Percentiles rank a stretch among this genome's conserved stretches.
phyloP scores from a whole-genome alignment of 2,888 invertebrate genomes.

The Tanytarsus gracilentus region DNA sequence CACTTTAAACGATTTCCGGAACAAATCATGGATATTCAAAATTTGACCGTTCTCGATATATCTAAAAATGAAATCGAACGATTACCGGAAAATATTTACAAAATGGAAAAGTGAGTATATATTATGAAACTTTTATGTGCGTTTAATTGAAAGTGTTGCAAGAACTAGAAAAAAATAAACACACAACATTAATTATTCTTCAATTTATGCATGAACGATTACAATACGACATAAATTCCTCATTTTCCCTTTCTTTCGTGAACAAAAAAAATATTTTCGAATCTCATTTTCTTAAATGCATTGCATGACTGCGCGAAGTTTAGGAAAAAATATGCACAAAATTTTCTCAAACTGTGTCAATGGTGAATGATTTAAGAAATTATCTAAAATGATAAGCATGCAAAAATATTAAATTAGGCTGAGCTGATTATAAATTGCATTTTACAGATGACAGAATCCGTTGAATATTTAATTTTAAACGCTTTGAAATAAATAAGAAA shows the following conservation, averaged over 20 bases:
- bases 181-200: neutral
- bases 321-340: no score
- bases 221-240: conserved; percentile 11
- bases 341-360: no score
- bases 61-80: conserved; percentile 58
- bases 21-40: conserved; percentile 51
- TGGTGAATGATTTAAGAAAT: no score
- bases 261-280: neutral
- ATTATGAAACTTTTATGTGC: neutral
- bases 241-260: conserved; percentile 6
- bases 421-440: no score
- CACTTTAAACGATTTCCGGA: conserved; percentile 51
- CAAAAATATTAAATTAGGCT: no score
- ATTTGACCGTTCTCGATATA: conserved; percentile 56
- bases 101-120: conserved; percentile 48
- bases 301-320: no score
- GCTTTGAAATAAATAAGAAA: no score
- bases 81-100: conserved; percentile 55
- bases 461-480: no score
- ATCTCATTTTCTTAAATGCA: neutral
- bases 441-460: no score
- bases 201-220: conserved; percentile 17
- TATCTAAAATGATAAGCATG: no score
- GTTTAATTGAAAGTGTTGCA: conserved; percentile 18
- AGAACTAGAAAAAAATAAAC: neutral